These are phyloP conservation scores for Vombatus ursinus DNA, from an alignment of 2,113 vertebrate species.

Conservation along the genomic window DNA sequence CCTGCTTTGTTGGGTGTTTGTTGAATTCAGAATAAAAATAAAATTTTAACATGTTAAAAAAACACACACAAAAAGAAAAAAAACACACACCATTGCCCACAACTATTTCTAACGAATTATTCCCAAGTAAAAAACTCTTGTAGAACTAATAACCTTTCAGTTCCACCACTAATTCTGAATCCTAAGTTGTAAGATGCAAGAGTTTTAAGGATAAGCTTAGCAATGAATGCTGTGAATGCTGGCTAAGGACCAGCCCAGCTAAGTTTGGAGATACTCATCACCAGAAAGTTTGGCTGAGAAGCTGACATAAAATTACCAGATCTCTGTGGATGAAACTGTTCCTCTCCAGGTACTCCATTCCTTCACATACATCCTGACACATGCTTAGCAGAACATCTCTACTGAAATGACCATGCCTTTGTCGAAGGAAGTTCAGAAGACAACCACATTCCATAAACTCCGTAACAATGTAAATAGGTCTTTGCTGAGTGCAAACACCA, in stretches of 20 bases:
- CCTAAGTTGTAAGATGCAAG: neutral
- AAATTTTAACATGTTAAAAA: neutral
- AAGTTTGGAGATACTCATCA: neutral
- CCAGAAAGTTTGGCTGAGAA: neutral
- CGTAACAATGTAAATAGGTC: slow-evolving; percentile 94
- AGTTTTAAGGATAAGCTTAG: neutral
- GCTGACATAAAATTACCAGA: slow-evolving; percentile 81
- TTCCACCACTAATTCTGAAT: neutral
- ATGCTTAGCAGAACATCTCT: slow-evolving; percentile 88
- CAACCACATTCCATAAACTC: slow-evolving; percentile 98
- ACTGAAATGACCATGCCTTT: slow-evolving; percentile 86
- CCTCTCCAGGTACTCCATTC: slow-evolving; percentile 94
- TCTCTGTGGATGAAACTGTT: slow-evolving; percentile 95
- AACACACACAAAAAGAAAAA: no score
- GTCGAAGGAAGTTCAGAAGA: slow-evolving; percentile 91
- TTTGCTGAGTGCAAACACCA: slow-evolving; percentile 94
- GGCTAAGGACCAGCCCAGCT: neutral
- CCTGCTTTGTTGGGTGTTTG: neutral
- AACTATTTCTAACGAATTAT: neutral
- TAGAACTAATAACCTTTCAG: neutral
- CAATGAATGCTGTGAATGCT: neutral
- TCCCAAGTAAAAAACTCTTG: neutral
- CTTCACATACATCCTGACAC: slow-evolving; percentile 93
- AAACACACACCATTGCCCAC: neutral
- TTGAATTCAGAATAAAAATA: neutral